Evolutionary conservation across 2,888 invertebrate genomes (phyloP), one percentile per base, ranked within the genome.

Genomic region (Metellina segmentata): DNA sequence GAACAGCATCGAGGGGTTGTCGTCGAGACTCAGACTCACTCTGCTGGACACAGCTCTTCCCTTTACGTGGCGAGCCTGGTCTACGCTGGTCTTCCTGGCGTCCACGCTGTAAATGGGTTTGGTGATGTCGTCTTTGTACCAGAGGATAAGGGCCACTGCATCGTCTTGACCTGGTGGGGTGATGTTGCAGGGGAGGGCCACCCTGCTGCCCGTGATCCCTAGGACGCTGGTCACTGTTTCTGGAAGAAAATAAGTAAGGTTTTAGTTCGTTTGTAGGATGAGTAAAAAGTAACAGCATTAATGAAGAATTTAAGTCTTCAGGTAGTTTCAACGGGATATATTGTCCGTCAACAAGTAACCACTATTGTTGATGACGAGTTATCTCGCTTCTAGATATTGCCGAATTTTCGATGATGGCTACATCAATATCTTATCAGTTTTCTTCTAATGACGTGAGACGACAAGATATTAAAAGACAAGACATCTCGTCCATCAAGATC

Each of bases 51-150:
- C 85, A 6, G 81, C 78, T 7, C 70, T 53, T 5, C 82, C 86
- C 0, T 81, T 85, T 13, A 78, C 77, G 53, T 89, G 89, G n/a
- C 86, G 61, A 6, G 89, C 89, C 19, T 86, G 81, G 6, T 82
- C 89, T 7, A 92, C 82, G 8, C 72, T 74, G 0, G 86, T 89
- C 34, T 89, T 89, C 1, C 92, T 48, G 4, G 92, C 92, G 13
- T 92, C 92, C 16, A 92, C 89, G 53, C 92, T 92, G 82, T 92
- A 92, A 51, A 92, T 92, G 19, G 92, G 92, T 51, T 89, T 92
- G 9, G 89, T 92, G 72, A 89, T 89, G 52, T 92, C 92, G 61
- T 92, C 92, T n/a, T 92, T 92, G 78, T 92, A 92, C 92, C 92
- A 92, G 9, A 92, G 78, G 4, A 92, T 89, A 11, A 92, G 85